These are phyloP conservation scores for Chionodraco myersi DNA, from an alignment of 2,113 vertebrate species.

Conservation along the genomic window DNA sequence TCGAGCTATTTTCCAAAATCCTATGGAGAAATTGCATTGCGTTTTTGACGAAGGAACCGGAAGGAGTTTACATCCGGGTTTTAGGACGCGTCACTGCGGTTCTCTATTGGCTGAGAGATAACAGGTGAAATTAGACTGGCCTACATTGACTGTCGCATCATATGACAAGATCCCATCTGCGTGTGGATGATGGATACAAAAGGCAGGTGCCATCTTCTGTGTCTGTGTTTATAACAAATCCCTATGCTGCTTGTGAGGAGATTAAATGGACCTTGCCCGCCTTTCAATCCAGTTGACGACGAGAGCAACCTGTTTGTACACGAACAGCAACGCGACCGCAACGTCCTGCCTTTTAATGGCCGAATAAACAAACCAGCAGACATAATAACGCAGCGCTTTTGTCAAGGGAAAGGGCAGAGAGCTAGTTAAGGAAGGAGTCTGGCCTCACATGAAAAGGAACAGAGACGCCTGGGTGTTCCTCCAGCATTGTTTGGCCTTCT, in stretches of 20 bases:
- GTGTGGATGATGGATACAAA: slow-evolving; percentile 5
- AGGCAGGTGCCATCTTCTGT: slow-evolving; percentile 41
- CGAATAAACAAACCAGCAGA: slow-evolving; percentile 71
- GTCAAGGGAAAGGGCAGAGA: slow-evolving; percentile 71
- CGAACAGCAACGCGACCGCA: slow-evolving; percentile 30
- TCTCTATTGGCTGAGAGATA: no score
- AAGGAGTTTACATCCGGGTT: no score
- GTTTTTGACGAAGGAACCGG: no score
- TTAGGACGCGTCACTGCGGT: no score
- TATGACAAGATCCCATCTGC: slow-evolving; percentile 22
- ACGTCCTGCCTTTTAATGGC: slow-evolving; percentile 67
- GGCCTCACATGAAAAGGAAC: slow-evolving; percentile 71
- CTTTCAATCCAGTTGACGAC: slow-evolving; percentile 23
- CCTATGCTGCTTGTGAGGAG: slow-evolving; percentile 20
- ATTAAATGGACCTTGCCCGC: slow-evolving; percentile 27
- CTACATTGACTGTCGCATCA: slow-evolving; percentile 23
- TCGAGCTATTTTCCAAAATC: no score
- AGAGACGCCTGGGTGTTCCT: slow-evolving; percentile 74
- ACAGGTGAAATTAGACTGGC: no score
- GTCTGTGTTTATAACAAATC: slow-evolving; percentile 34
- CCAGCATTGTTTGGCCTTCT: slow-evolving; percentile 68
- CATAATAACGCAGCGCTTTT: slow-evolving; percentile 70
- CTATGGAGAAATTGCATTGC: no score
- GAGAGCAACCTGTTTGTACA: slow-evolving; percentile 55
- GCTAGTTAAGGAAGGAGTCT: slow-evolving; percentile 70